Conservation (phyloP, 2,888 invertebrate genomes). For the Marasmarcha lunaedactyla region DNA sequence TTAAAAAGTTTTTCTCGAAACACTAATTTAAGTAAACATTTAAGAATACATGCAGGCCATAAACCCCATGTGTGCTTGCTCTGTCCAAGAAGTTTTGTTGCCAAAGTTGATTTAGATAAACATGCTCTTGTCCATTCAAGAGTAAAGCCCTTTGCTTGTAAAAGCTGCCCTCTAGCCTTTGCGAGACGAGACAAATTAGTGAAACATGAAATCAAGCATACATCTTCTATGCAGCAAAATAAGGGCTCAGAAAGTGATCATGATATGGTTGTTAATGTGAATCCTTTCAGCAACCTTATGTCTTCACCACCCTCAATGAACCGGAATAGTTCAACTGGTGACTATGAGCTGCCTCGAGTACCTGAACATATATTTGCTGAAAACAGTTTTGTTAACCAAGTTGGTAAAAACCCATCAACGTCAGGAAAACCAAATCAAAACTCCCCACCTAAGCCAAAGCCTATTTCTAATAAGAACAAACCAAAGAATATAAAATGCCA, state of each 20-base stretch:
- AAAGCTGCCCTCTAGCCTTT: slow-evolving; percentile 75
- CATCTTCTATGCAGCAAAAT: slow-evolving; percentile 27
- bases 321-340: slow-evolving; percentile 30
- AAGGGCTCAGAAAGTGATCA: slow-evolving; percentile 39
- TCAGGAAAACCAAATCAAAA: slow-evolving; percentile 31
- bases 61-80: slow-evolving; percentile 79
- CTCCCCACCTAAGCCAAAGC: slow-evolving; percentile 43
- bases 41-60: slow-evolving; percentile 77
- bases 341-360: slow-evolving; percentile 58
- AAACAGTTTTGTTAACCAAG: slow-evolving; percentile 49
- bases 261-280: slow-evolving; percentile 73
- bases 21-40: slow-evolving; percentile 81
- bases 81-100: slow-evolving; percentile 80
- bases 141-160: slow-evolving; percentile 74
- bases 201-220: slow-evolving; percentile 73
- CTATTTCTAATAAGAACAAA: slow-evolving; percentile 41
- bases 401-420: slow-evolving; percentile 38
- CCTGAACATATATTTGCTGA: slow-evolving; percentile 66
- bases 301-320: slow-evolving; percentile 45
- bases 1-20: slow-evolving; percentile 81
- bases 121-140: slow-evolving; percentile 78
- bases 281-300: slow-evolving; percentile 67
- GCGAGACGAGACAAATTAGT: slow-evolving; percentile 76
- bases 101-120: slow-evolving; percentile 74
- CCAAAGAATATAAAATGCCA: slow-evolving; percentile 65